Evolutionary conservation across 2,797 vertebrate genomes (phyloP), one percentile per base, ranked within the genome.

Genomic region (Urocyon cinereoargenteus): DNA sequence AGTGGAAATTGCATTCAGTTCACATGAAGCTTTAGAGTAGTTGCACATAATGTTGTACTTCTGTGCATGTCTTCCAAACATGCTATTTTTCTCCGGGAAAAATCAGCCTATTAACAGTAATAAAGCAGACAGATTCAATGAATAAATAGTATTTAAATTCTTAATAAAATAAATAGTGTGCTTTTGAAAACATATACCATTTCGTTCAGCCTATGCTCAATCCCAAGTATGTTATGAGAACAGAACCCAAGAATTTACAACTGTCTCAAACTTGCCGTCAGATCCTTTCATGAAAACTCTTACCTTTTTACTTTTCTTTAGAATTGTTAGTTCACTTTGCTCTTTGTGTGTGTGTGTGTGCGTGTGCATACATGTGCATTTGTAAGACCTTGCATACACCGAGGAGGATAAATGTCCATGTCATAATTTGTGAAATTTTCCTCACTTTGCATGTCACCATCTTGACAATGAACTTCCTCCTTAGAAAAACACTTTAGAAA

Each of bases 401-500:
- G 28, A 75, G 62, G 95, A 26, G 89, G 21, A 6, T 45, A 64
- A 26, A 57, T 86, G 49, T 91, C 34, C 94, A 0, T 53, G 83
- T 94, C 26, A 45, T 57, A 11, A 36, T 77, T 78, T 96, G 0
- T 45, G 26, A 62, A 92, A 22, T 68, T 87, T 62, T 95, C 82
- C 93, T 57, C 64, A 68, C 91, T 97, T 97, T 96, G 28, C 90
- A 5, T 45, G 81, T 86, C 49, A 79, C 22, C 21, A 36, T 94
- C 82, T 96, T 91, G 53, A 95, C 96, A 96, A 57, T 94, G 90
- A 90, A 94, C 49, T 86, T 97, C 34, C 72, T 97, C 75, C 97
- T 98, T 86, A 62, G 96, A 88, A 98, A 97, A 97, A 24, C 51
- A 91, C 83, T 87, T 95, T 21, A 86, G 51, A 92, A 16, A 97